Percentiles rank a stretch among this genome's conserved stretches.
These are phyloP conservation scores for Troides aeacus DNA, from an alignment of 2,888 invertebrate species.

Conservation along the genomic window DNA sequence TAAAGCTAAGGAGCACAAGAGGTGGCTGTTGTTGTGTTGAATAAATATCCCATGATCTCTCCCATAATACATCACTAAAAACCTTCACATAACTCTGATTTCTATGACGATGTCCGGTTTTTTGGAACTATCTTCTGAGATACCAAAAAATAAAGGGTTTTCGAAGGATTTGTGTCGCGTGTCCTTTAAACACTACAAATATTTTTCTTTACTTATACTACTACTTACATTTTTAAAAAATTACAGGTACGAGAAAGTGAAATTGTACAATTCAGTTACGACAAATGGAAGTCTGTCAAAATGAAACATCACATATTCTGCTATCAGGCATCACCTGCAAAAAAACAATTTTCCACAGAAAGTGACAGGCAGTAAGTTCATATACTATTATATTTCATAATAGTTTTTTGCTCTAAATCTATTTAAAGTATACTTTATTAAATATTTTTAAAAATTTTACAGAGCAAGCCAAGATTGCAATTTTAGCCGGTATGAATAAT, in stretches of 20 bases:
- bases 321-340: constrained; percentile 91
- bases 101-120: too few species aligned
- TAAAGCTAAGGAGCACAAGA: too few species aligned
- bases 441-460: constrained; percentile 50
- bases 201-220: too few species aligned
- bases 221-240: neutral
- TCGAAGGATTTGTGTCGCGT: too few species aligned
- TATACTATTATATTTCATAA: neutral
- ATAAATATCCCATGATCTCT: too few species aligned
- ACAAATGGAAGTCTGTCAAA: constrained; percentile 89
- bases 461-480: constrained; percentile 78
- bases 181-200: too few species aligned
- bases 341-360: constrained; percentile 89
- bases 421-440: neutral
- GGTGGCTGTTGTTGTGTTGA: too few species aligned
- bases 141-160: too few species aligned
- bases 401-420: neutral
- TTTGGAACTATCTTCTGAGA: too few species aligned
- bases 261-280: constrained; percentile 90
- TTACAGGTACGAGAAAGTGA: constrained; percentile 88
- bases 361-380: constrained; percentile 81
- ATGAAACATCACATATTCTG: constrained; percentile 95
- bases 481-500: constrained; percentile 68
- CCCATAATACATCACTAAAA: too few species aligned
- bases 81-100: too few species aligned